Evolutionary conservation across 2,113 vertebrate species (phyloP).

Genomic region (Oxyruncus cristatus): DNA sequence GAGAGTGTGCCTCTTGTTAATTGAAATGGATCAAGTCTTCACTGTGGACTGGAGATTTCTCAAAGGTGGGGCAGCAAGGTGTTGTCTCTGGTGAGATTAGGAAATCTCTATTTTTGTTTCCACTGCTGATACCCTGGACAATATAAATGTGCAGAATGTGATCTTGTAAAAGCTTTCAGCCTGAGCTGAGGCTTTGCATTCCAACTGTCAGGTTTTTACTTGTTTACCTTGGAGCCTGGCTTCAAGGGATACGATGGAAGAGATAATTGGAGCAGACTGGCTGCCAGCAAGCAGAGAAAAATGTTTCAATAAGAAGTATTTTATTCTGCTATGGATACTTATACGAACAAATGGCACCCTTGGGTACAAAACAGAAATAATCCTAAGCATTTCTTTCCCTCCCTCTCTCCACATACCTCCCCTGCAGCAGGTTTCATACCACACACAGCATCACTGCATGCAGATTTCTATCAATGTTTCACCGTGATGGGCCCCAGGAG

Average conservation of each 20-base stretch:
- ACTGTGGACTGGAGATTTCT: not conserved
- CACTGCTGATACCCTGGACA: not conserved
- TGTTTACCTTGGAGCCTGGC: constrained; percentile 54
- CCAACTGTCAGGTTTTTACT: constrained; percentile 48
- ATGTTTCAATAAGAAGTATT: constrained; percentile 33
- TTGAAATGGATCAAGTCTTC: not conserved
- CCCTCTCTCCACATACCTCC: not conserved
- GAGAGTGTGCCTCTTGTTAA: not conserved
- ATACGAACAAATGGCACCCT: constrained; percentile 24
- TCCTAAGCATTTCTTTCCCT: not conserved
- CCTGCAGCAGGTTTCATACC: constrained; percentile 3
- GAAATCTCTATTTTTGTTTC: not conserved
- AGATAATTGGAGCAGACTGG: not conserved
- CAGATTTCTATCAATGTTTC: not conserved
- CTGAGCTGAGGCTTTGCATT: constrained; percentile 43
- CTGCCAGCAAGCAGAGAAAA: constrained; percentile 5
- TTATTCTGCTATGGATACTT: constrained; percentile 31
- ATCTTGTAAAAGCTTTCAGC: not conserved
- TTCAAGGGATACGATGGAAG: not conserved
- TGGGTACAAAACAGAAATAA: constrained; percentile 20
- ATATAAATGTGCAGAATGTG: constrained; percentile 9
- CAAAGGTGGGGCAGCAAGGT: not conserved
- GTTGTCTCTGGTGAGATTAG: constrained; percentile 25
- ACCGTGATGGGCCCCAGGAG: accelerated
- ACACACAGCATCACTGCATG: accelerated